Evolutionary conservation across 2,888 invertebrate species (phyloP), one percentile per base, ranked within the genome.

Genomic region (Gryllus longicercus): DNA sequence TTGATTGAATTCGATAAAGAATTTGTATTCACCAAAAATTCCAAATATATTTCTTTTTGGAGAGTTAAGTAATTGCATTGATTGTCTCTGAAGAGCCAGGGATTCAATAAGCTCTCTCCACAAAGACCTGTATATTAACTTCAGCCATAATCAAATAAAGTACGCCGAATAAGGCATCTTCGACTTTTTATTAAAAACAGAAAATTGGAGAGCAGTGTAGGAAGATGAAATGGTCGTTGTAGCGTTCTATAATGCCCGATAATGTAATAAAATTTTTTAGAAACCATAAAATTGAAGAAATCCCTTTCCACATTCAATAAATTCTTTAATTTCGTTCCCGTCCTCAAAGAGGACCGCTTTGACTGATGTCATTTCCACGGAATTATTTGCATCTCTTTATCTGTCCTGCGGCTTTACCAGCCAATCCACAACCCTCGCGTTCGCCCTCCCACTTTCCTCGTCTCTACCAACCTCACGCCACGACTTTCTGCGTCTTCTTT

Each of bases 131-230:
- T 18, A 63, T 63, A 63, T 63, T 63, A 63, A 63, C 63, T 63
- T n/a, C 16, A 63, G 63, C n/a, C 63, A n/a, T 63, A 63, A 63
- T 63, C 14, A 63, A 63, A 63, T 63, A 63, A 63, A 63, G n/a
- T n/a, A n/a, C 63, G n/a, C 63, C n/a, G 63, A 63, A 63, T 63
- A 63, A 63, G 63, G 63, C 63, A 63, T 63, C 63, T 63, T 63
- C 63, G 63, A 63, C 63, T 63, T 63, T 63, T 63, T 63, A 63
- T 63, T 63, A 63, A 63, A 63, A 63, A 14, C 63, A 63, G 63
- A 63, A n/a, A 63, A 63, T 63, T 63, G 63, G 63, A n/a, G 63
- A 63, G 63, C 63, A 14, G 63, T 63, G 63, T 63, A 63, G 63
- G n/a, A n/a, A 63, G 63, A 63, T 63, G 63, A 63, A 63, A 63